Conservation (phyloP, 2,797 vertebrate species). For the Salarias fasciatus region DNA sequence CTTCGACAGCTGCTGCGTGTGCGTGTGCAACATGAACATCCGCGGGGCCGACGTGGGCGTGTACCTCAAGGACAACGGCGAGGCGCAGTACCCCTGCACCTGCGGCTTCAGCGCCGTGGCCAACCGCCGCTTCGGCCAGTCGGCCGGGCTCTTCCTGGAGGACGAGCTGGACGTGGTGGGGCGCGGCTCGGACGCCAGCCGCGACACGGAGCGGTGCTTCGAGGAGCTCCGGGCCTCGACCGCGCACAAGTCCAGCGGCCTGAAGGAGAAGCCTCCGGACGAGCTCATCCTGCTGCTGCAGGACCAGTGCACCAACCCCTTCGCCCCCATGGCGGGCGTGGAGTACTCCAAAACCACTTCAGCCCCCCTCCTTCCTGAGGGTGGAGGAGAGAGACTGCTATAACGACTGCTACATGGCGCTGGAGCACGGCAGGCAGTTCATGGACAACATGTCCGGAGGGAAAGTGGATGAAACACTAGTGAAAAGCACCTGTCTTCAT, state of each 20-base stretch:
- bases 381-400: slow-evolving; percentile 96
- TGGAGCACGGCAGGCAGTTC: slow-evolving; percentile 98
- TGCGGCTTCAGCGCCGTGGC: slow-evolving; percentile 99
- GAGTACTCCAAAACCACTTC: slow-evolving; percentile 78
- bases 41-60: slow-evolving; percentile 97
- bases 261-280: slow-evolving; percentile 92
- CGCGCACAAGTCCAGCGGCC: slow-evolving; percentile 80
- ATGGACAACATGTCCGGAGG: slow-evolving; percentile 99
- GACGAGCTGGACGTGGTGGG: slow-evolving; percentile 97
- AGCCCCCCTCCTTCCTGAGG: slow-evolving; percentile 74
- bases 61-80: slow-evolving; percentile 96
- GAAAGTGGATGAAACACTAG: slow-evolving; percentile 97
- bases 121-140: slow-evolving; percentile 96
- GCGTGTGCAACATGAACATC: slow-evolving; percentile 99
- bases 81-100: slow-evolving; percentile 94
- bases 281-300: slow-evolving; percentile 94
- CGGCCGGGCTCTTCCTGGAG: slow-evolving; percentile 95
- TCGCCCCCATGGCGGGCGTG: slow-evolving; percentile 90
- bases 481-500: slow-evolving; percentile 97
- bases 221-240: slow-evolving; percentile 89
- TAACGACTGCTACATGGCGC: slow-evolving; percentile 96
- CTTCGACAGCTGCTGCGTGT: slow-evolving; percentile 99
- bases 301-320: slow-evolving; percentile 98
- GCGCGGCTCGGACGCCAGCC: slow-evolving; percentile 91
- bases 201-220: slow-evolving; percentile 93